Evolutionary conservation across 2,797 vertebrate species (phyloP), one percentile per base, ranked within the genome.

Genomic region (Alcedo quadribrachys): DNA sequence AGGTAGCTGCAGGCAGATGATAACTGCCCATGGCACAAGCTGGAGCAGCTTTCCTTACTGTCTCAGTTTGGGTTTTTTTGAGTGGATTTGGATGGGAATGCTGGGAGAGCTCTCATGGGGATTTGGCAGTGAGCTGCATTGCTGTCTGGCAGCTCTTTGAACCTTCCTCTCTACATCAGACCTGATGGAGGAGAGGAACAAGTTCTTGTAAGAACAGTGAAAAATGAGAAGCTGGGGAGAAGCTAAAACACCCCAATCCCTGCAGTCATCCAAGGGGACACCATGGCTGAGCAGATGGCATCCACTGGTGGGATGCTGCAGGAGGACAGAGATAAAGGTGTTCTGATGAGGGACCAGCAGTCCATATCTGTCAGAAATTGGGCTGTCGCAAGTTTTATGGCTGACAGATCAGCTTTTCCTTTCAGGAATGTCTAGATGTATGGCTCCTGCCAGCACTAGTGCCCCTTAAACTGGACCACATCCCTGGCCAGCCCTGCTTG

Each of bases 401-500:
- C 55, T 75, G 60, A 43, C 0, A 8, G 51, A 58, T 81, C 60
- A 68, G 58, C 17, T 71, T 75, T 67, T 66, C 37, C 62, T 68
- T 76, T 76, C 3, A 48, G 18, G 35, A 25, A 4, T 50, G 42
- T 89, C 85, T 45, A 58, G 66, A 35, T 11, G 11, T 73, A 70
- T 84, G 74, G 32, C 62, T 81, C 13, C 50, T 1, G 2, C 4
- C 2, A 1, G 18, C 35, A 20, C 12, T 62, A 12, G 24, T 32
- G 77, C 48, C 46, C 55, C 35, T 73, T 79, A 76, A 73, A 58
- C 22, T 1, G 18, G 19, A 60, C 55, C 55, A 33, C 2, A 3
- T 61, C 74, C 62, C 18, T 0, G 0, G 2, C 45, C 2, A 4
- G 33, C 42, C 21, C 55, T 0, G 0, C 35, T 89, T 0, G 0